Conservation (phyloP, 2,888 invertebrate genomes). For the Lissonota sp. region DNA sequence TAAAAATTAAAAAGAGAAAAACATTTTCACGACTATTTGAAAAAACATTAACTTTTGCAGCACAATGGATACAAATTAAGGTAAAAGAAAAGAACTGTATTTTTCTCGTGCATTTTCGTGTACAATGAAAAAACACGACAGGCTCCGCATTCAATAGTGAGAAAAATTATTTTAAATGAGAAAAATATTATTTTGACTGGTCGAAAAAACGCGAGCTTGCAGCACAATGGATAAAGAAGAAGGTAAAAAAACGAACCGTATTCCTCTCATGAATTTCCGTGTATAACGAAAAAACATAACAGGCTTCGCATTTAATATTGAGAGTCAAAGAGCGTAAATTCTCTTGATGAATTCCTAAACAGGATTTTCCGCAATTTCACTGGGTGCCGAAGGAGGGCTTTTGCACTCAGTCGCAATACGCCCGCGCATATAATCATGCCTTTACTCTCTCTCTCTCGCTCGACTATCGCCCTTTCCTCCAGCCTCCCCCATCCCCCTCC, state of each 20-base stretch:
- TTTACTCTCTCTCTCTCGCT: constrained; percentile 26
- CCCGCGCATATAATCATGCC: constrained; percentile 45
- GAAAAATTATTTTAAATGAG: not conserved
- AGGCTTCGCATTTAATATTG: constrained; percentile 20
- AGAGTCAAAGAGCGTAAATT: constrained; percentile 50
- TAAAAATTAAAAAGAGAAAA: not conserved
- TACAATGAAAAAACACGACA: constrained; percentile 5
- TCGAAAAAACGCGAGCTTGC: not conserved
- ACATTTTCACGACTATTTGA: no score
- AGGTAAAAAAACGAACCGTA: not conserved
- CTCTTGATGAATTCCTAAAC: constrained; percentile 61
- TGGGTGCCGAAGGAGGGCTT: not conserved
- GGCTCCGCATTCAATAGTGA: constrained; percentile 23
- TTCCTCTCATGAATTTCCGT: constrained; percentile 3
- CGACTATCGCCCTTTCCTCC: not conserved
- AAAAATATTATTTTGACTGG: no score
- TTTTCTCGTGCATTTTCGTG: not conserved
- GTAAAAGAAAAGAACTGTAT: not conserved
- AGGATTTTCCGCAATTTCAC: constrained; percentile 44
- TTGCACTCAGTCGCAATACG: not conserved
- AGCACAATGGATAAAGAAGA: not conserved
- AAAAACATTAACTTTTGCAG: constrained; percentile 5
- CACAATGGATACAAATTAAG: not conserved
- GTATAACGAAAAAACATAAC: constrained; percentile 4
- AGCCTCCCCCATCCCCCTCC: no score